Percentiles rank a stretch among this genome's conserved stretches.
phyloP scores from a whole-genome alignment of 2,888 invertebrate genomes.

The Calliopum simillimum region DNA sequence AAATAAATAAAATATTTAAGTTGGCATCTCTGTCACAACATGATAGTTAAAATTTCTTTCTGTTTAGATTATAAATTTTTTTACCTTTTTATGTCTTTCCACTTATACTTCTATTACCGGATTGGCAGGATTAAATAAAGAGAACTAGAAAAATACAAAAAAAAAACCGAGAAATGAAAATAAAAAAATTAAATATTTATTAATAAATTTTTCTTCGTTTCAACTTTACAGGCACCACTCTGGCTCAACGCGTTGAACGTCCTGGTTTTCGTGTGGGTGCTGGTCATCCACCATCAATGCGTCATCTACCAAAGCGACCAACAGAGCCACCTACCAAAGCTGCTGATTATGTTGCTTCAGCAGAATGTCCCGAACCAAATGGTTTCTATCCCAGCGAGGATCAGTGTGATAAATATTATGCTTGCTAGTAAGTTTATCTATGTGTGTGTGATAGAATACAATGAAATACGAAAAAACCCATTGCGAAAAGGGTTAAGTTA shows the following conservation, averaged over 20 bases:
- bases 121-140: too few relatives aligned
- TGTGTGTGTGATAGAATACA: neutral
- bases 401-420: slow-evolving; percentile 90
- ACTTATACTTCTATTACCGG: slow-evolving; percentile 25
- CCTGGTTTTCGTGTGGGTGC: slow-evolving; percentile 55
- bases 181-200: neutral
- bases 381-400: slow-evolving; percentile 88
- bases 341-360: slow-evolving; percentile 72
- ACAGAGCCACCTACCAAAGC: slow-evolving; percentile 56
- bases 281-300: slow-evolving; percentile 59
- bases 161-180: neutral
- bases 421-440: slow-evolving; percentile 72
- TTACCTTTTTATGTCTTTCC: slow-evolving; percentile 16
- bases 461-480: neutral
- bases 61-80: slow-evolving; percentile 5
- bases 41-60: slow-evolving; percentile 27
- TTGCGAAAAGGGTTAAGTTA: neutral
- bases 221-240: slow-evolving; percentile 53
- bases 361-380: slow-evolving; percentile 82
- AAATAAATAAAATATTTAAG: too few relatives aligned
- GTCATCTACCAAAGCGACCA: slow-evolving; percentile 58
- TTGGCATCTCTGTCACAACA: slow-evolving; percentile 16
- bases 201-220: slow-evolving; percentile 23
- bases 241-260: slow-evolving; percentile 60
- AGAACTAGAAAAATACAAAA: too few relatives aligned